Conservation (phyloP, 2,797 vertebrate species). For the Eospalax fontanierii region DNA sequence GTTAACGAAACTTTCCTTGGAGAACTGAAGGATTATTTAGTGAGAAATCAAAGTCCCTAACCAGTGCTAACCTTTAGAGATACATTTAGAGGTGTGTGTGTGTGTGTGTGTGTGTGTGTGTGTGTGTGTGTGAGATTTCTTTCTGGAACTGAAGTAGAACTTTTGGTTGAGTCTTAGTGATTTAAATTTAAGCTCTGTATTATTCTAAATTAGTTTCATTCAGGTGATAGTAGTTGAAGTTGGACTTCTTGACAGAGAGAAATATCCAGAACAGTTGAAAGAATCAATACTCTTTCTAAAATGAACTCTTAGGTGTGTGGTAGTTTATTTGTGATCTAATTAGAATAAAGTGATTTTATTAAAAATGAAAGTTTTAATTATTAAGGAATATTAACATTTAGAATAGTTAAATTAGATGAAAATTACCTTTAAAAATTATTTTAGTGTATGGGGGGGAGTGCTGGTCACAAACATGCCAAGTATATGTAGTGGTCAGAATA, state of each 20-base stretch:
- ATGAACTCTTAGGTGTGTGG: neutral
- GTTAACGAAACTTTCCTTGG: too few relatives aligned
- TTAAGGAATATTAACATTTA: neutral
- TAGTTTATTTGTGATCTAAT: neutral
- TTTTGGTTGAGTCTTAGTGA: slow-evolving; percentile 19
- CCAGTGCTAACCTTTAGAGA: neutral
- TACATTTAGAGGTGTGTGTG: neutral
- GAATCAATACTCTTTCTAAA: slow-evolving; percentile 27
- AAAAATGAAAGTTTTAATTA: neutral
- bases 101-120: neutral
- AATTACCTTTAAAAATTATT: neutral
- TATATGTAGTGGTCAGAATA: neutral
- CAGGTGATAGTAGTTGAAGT: slow-evolving; percentile 8
- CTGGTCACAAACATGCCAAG: neutral
- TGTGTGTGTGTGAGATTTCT: neutral
- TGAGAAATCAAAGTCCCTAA: slow-evolving; percentile 28
- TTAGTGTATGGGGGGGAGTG: too few relatives aligned
- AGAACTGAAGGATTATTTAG: neutral
- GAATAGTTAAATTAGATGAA: neutral
- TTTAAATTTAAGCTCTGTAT: slow-evolving; percentile 35
- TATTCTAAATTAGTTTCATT: slow-evolving; percentile 36
- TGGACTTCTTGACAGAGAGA: slow-evolving; percentile 29
- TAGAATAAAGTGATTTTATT: neutral
- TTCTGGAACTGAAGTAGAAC: neutral
- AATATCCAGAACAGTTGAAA: neutral